Evolutionary conservation across 2,113 vertebrate genomes (phyloP).

Genomic region (Meriones unguiculatus): DNA sequence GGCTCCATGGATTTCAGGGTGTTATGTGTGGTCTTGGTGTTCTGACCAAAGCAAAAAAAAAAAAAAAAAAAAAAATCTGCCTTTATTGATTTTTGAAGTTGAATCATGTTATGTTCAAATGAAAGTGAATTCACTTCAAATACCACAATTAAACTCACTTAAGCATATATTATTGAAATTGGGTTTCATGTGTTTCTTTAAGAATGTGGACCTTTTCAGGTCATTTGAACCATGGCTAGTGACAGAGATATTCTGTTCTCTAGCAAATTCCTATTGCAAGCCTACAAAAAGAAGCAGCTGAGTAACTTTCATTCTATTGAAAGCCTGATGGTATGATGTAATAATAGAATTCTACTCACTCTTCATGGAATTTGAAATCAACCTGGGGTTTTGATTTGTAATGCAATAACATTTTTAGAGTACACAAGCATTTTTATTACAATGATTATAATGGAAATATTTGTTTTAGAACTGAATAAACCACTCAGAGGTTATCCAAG

Average conservation of each 20-base stretch:
- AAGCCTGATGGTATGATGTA: background rate
- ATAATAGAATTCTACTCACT: conserved; percentile 18
- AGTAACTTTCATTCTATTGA: background rate
- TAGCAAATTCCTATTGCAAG: conserved; percentile 3
- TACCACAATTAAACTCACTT: background rate
- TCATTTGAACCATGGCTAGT: background rate
- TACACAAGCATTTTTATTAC: background rate
- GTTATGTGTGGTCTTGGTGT: background rate
- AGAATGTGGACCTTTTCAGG: background rate
- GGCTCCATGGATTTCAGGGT: background rate
- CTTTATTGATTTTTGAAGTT: background rate
- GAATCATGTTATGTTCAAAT: background rate
- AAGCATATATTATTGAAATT: conserved; percentile 6
- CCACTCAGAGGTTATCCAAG: background rate
- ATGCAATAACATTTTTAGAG: background rate
- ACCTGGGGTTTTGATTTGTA: background rate
- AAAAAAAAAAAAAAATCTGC: background rate
- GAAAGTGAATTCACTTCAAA: background rate
- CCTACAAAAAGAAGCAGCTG: background rate
- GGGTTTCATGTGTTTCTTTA: conserved; percentile 26
- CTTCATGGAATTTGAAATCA: conserved; percentile 15
- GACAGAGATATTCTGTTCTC: background rate
- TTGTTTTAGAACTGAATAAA: conserved; percentile 16
- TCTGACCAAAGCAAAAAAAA: background rate
- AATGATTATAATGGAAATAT: conserved; percentile 20